Conservation (phyloP, 2,797 vertebrate genomes). For the Poecilia gillii region DNA sequence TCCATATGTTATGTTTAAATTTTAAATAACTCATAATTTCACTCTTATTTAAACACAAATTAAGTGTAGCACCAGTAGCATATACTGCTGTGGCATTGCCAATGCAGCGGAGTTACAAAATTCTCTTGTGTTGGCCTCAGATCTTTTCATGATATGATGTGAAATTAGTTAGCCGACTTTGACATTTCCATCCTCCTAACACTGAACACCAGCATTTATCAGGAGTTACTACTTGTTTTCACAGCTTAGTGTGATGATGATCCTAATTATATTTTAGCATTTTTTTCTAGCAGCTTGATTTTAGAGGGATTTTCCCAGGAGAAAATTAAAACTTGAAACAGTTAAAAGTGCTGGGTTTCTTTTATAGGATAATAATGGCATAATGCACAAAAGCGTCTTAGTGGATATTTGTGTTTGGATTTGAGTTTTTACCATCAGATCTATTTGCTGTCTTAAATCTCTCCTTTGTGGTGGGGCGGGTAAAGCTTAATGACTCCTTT, state of each 20-base stretch:
- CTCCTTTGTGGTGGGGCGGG: slow-evolving; percentile 72
- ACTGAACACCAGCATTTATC: slow-evolving; percentile 3
- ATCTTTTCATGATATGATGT: not conserved
- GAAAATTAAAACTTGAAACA: slow-evolving; percentile 69
- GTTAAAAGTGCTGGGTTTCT: slow-evolving; percentile 60
- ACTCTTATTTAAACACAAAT: not conserved
- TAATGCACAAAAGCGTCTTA: slow-evolving; percentile 81
- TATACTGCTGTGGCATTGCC: not conserved
- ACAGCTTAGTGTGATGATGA: not conserved
- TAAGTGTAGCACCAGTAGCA: not conserved
- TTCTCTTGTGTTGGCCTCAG: not conserved
- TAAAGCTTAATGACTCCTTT: slow-evolving; percentile 82
- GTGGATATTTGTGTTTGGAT: slow-evolving; percentile 78
- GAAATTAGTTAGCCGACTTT: not conserved
- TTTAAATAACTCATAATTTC: not conserved
- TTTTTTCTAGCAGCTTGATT: slow-evolving; percentile 13
- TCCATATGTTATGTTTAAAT: not conserved
- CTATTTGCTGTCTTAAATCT: slow-evolving; percentile 85
- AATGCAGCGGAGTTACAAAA: not conserved
- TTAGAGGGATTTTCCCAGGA: slow-evolving; percentile 71
- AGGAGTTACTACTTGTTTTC: slow-evolving; percentile 11
- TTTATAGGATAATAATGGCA: slow-evolving; percentile 55
- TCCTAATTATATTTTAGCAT: not conserved
- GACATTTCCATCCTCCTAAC: not conserved
- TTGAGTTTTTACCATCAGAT: slow-evolving; percentile 73